phyloP scores from a whole-genome alignment of 2,888 invertebrate species.

The Andrena bicolor region DNA sequence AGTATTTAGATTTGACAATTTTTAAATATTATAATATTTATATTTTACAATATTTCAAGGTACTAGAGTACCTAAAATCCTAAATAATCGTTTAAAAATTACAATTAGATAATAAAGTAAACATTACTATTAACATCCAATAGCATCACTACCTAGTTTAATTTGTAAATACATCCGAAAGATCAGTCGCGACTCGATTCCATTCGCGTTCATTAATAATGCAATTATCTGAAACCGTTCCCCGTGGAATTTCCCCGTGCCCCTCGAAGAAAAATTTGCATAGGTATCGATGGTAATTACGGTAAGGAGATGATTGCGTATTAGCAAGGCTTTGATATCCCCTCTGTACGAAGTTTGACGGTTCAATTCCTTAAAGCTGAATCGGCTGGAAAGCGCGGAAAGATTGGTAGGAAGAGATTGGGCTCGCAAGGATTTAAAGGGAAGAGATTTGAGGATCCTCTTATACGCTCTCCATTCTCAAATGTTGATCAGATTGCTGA shows the following conservation, averaged over 20 bases:
- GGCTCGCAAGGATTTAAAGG: conserved; percentile 20
- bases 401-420: background rate
- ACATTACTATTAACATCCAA: too few relatives aligned
- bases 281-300: background rate
- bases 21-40: too few relatives aligned
- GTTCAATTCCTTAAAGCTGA: background rate
- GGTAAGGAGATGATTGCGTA: background rate
- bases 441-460: background rate
- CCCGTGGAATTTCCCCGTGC: background rate
- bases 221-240: background rate
- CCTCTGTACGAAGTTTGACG: background rate
- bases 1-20: too few relatives aligned
- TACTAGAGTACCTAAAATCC: too few relatives aligned
- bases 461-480: background rate
- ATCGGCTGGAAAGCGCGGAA: background rate
- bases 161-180: too few relatives aligned
- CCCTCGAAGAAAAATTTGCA: background rate
- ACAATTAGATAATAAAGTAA: too few relatives aligned
- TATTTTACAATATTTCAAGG: too few relatives aligned
- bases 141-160: too few relatives aligned
- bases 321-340: background rate
- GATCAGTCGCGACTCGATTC: background rate
- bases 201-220: background rate
- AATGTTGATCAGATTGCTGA: background rate
- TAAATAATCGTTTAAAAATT: too few relatives aligned